Evolutionary conservation across 2,113 vertebrate genomes (phyloP).

Genomic region (Addax nasomaculatus): DNA sequence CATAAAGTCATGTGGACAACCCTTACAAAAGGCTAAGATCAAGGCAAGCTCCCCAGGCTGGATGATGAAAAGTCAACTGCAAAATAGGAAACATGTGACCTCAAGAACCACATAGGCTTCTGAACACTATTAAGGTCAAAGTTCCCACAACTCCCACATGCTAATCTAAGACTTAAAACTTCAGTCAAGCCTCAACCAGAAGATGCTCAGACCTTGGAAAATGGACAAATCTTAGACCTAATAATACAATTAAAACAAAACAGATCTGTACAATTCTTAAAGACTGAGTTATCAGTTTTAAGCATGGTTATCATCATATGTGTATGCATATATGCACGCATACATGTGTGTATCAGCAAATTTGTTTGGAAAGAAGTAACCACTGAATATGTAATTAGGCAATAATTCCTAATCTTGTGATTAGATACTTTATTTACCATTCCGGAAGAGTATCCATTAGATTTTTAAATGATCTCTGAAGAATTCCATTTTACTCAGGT

Average conservation of each 20-base stretch:
- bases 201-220: not conserved
- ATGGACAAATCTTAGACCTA: not conserved
- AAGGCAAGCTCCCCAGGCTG: not conserved
- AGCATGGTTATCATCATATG: not conserved
- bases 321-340: not conserved
- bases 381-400: not conserved
- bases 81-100: not conserved
- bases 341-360: not conserved
- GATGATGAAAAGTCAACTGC: not conserved
- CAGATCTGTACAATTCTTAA: not conserved
- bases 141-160: not conserved
- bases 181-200: not conserved
- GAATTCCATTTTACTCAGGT: not conserved
- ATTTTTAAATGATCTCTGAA: not conserved
- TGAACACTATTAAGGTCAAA: not conserved
- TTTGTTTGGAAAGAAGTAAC: not conserved
- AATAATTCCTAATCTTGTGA: not conserved
- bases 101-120: not conserved
- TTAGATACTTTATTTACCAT: not conserved
- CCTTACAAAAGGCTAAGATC: not conserved
- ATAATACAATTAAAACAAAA: not conserved
- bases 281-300: not conserved
- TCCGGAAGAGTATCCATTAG: not conserved
- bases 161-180: not conserved
- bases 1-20: not conserved